These are phyloP conservation scores for Euleptes europaea DNA, from an alignment of 2,113 vertebrate species.

Conservation along the genomic window DNA sequence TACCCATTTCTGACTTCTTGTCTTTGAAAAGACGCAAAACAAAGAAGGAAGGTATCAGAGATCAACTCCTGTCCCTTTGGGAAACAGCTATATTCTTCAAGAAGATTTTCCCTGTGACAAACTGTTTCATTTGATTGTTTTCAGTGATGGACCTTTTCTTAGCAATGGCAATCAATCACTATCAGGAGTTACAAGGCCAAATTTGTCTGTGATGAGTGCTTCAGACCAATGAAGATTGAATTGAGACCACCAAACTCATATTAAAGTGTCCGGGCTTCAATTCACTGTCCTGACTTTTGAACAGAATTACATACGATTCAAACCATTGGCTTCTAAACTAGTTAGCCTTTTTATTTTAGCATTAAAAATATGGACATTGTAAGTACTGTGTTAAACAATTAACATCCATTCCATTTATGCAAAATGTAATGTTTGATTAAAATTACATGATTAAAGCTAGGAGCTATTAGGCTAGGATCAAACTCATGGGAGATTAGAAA, in stretches of 20 bases:
- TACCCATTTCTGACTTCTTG: background rate
- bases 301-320: constrained; percentile 21
- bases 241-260: background rate
- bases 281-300: background rate
- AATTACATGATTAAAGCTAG: constrained; percentile 6
- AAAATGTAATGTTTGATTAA: background rate
- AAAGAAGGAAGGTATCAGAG: background rate
- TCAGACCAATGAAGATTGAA: constrained; percentile 12
- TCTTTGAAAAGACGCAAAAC: background rate
- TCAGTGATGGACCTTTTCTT: constrained; percentile 8
- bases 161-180: constrained; percentile 27
- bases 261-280: background rate
- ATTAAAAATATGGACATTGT: background rate
- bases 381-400: background rate
- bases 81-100: background rate
- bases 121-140: constrained; percentile 10
- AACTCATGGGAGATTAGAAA: background rate
- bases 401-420: background rate
- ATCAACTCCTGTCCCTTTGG: background rate
- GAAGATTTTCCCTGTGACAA: constrained; percentile 10
- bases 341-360: background rate
- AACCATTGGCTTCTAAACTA: background rate
- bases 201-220: background rate
- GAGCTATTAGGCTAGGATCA: background rate
- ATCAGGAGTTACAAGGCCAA: constrained; percentile 21